Base-by-base conservation (phyloP, 2,113 vertebrate species). In the Dicerorhinus sumatrensis region DNA sequence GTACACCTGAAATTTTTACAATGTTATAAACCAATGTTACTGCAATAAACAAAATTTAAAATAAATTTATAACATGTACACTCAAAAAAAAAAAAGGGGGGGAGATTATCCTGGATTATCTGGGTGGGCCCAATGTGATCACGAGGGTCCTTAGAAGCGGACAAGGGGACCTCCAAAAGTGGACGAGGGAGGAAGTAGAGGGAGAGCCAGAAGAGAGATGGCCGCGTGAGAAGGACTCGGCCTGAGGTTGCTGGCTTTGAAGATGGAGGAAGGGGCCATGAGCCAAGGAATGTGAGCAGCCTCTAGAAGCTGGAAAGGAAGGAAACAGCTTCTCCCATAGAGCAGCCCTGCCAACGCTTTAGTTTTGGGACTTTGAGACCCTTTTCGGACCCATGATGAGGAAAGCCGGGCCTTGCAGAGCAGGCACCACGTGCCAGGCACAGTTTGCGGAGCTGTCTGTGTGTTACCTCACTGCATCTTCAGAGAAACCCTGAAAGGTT, bases 371-470 rank as follows among this genome's bases (percentile, higher is more conserved):
- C 18, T 69, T 29, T 8, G 29, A 76, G 80, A 25, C 23, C 33
- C 60, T 10, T 5, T 23, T n/a, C 3, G 36, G 75, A 86, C 1
- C 23, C 20, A 1, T 16, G 18, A n/a, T 0, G 2, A 10, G 0
- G 27, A 51, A 27, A 29, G 51, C 21, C 56, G 6, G 6, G 46
- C 46, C 87, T 25, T 29, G 29, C 3, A 5, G 69, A 20, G 29
- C 0, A 0, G 29, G 1, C 7, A 36, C 8, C 20, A 1, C 3
- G 1, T 1, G 20, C 20, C 14, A 8, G 54, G 58, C 0, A 0
- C 13, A 3, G 12, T 14, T 2, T 6, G 6, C 51, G n/a, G 39
- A 36, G 9, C 27, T 69, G 21, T 2, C 8, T 3, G 0, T 2
- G 27, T 4, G 0, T 58, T 5, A 8, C 31, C 6, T 77, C 2